Conservation (phyloP, 2,113 vertebrate genomes). For the Bubo blakistoni region DNA sequence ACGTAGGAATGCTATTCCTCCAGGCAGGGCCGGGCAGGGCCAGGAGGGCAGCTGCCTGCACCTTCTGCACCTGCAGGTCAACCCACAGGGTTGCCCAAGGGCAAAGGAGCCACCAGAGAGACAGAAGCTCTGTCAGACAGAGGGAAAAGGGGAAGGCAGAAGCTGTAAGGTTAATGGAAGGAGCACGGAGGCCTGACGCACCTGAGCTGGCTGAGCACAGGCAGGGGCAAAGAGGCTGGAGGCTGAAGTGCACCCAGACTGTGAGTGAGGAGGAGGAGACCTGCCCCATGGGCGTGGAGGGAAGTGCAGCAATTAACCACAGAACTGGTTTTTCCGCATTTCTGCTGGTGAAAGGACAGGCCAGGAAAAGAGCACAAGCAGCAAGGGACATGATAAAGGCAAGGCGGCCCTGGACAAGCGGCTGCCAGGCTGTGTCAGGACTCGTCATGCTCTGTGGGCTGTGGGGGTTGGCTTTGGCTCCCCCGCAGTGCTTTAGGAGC, state of each 20-base stretch:
- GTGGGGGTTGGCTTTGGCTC: background rate
- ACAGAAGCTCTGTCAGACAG: background rate
- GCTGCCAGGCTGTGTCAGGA: background rate
- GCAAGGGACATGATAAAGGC: slow-evolving; percentile 7
- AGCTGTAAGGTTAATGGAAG: background rate
- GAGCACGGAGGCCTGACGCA: background rate
- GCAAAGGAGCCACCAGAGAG: background rate
- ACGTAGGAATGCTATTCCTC: background rate
- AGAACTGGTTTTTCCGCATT: slow-evolving; percentile 72
- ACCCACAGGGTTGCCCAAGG: background rate
- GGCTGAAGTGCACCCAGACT: slow-evolving; percentile 17
- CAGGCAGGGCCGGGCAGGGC: background rate
- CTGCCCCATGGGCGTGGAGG: slow-evolving; percentile 52
- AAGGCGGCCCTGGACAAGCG: background rate
- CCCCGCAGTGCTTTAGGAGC: background rate
- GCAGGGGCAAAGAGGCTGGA: background rate
- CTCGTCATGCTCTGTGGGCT: background rate
- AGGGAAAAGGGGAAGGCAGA: background rate
- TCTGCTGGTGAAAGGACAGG: slow-evolving; percentile 47
- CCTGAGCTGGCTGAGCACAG: background rate
- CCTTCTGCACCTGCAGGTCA: background rate
- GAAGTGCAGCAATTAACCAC: slow-evolving; percentile 69
- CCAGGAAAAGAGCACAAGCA: background rate
- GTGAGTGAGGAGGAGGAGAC: background rate
- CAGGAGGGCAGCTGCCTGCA: background rate